Percentiles rank a stretch among this genome's conserved stretches.
Conservation (phyloP, 2,113 vertebrate species). For the Erythrocercus mccallii region DNA sequence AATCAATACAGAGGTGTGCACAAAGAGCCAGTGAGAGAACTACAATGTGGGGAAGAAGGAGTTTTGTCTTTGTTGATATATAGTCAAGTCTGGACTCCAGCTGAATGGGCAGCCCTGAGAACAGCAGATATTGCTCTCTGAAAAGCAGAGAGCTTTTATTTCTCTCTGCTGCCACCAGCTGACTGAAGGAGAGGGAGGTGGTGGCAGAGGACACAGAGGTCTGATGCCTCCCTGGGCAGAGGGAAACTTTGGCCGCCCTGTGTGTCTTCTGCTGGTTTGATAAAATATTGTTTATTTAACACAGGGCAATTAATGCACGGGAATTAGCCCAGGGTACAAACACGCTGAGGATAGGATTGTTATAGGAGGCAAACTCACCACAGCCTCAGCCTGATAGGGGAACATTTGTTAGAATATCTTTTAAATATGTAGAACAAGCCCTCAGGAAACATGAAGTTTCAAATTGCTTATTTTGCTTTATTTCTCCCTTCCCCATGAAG, state of each 20-base stretch:
- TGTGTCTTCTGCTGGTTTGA: neutral
- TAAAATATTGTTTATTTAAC: neutral
- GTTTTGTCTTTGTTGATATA: neutral
- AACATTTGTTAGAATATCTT: neutral
- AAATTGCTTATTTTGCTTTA: neutral
- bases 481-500: neutral
- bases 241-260: neutral
- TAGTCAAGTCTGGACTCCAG: neutral
- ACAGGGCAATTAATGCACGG: neutral
- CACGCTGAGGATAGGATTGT: neutral
- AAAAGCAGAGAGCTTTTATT: neutral
- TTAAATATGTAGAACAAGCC: neutral
- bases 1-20: neutral
- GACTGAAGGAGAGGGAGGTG: neutral
- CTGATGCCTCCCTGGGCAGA: neutral
- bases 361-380: neutral
- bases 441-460: neutral
- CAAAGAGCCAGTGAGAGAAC: neutral
- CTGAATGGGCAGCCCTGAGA: neutral
- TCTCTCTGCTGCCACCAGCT: conserved; percentile 6
- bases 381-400: neutral
- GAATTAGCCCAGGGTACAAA: neutral
- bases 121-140: neutral
- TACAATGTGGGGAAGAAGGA: neutral
- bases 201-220: neutral